phyloP scores from a whole-genome alignment of 2,797 vertebrate species.

The Sciurus carolinensis region DNA sequence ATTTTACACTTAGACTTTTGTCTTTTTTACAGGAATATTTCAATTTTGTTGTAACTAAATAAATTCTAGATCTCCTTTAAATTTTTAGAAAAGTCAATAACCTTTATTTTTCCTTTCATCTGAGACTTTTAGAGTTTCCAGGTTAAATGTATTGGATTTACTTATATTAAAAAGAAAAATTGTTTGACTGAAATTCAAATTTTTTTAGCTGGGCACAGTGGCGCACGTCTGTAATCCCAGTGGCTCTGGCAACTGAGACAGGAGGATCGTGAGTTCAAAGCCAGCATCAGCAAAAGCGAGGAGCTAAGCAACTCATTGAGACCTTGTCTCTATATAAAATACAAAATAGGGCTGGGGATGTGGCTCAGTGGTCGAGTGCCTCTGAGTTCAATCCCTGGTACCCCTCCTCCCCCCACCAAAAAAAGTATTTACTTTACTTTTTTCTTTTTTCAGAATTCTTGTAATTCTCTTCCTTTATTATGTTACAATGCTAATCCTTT shows the following conservation, averaged over 20 bases:
- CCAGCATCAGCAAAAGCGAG: too few relatives aligned
- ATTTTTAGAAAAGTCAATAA: background rate
- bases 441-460: background rate
- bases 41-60: background rate
- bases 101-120: background rate
- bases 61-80: background rate
- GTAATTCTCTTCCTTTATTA: background rate
- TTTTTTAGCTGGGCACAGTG: background rate
- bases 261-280: too few relatives aligned
- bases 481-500: background rate
- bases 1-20: background rate
- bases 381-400: too few relatives aligned
- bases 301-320: too few relatives aligned
- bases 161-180: conserved; percentile 2
- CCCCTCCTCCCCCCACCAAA: too few relatives aligned
- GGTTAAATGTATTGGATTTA: background rate
- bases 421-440: background rate
- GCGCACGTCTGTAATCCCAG: too few relatives aligned
- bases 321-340: too few relatives aligned
- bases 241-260: too few relatives aligned
- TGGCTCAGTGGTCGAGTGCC: too few relatives aligned
- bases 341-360: too few relatives aligned
- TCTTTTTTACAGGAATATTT: conserved; percentile 18
- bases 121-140: conserved; percentile 5
- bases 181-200: conserved; percentile 50